These are phyloP conservation scores for Trachelus tabidus DNA, from an alignment of 2,888 invertebrate genomes.

Conservation along the genomic window DNA sequence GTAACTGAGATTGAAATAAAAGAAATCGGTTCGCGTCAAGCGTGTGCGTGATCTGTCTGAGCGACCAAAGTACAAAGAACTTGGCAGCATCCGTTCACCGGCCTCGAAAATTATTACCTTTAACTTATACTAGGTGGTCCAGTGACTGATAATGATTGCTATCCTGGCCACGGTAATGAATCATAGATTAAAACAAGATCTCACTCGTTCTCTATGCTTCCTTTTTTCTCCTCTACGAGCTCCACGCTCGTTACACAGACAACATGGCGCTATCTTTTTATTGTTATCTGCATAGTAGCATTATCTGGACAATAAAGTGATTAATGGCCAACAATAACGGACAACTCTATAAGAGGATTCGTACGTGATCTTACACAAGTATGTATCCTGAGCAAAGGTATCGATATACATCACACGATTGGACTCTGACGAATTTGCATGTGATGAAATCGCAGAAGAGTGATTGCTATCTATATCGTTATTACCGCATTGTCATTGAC, in stretches of 20 bases:
- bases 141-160: neutral
- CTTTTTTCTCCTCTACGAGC: neutral
- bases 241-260: neutral
- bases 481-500: neutral
- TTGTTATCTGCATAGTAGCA: neutral
- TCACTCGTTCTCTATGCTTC: neutral
- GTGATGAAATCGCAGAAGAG: neutral
- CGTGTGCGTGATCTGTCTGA: neutral
- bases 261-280: neutral
- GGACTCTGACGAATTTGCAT: neutral
- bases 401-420: neutral
- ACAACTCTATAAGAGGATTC: neutral
- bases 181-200: neutral
- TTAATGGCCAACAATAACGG: neutral
- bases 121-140: neutral
- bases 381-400: neutral
- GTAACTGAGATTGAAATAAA: neutral
- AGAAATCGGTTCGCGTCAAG: neutral
- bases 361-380: neutral
- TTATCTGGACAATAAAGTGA: neutral
- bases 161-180: neutral
- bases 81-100: neutral
- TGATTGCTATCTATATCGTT: neutral
- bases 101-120: conserved; percentile 2
- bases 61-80: neutral